Conservation (phyloP, 1,140 invertebrate genomes). For the Dendroctonus ponderosae region DNA sequence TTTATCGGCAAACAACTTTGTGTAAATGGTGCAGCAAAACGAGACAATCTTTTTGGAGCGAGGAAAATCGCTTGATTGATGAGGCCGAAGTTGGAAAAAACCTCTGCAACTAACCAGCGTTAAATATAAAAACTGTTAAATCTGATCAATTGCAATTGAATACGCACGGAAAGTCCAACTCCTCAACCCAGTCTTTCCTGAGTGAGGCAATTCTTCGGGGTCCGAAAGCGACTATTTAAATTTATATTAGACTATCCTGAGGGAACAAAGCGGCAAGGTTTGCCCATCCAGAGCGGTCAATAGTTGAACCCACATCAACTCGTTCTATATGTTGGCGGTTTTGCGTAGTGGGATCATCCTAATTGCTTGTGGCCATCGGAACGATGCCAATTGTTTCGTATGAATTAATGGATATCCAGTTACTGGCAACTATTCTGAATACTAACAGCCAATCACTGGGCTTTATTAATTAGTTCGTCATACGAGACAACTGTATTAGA, state of each 20-base stretch:
- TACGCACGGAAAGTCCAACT: too few species aligned
- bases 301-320: slow-evolving; percentile 25
- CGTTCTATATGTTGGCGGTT: slow-evolving; percentile 27
- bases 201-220: too few species aligned
- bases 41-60: not conserved
- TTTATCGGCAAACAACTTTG: slow-evolving; percentile 8
- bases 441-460: slow-evolving; percentile 16
- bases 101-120: too few species aligned
- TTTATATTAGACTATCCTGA: slow-evolving; percentile 12
- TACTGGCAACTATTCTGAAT: slow-evolving; percentile 14
- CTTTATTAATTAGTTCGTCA: slow-evolving; percentile 3
- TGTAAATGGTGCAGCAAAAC: slow-evolving; percentile 5
- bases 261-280: slow-evolving; percentile 10
- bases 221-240: slow-evolving; percentile 4
- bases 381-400: slow-evolving; percentile 31
- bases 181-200: too few species aligned
- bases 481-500: not conserved
- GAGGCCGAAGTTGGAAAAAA: not conserved
- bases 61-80: not conserved
- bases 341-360: slow-evolving; percentile 27
- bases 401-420: slow-evolving; percentile 30
- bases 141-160: too few species aligned
- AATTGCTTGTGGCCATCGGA: slow-evolving; percentile 26
- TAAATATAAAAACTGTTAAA: too few species aligned
- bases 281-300: slow-evolving; percentile 23